Percentiles rank a stretch among this genome's conserved stretches.
phyloP scores from a whole-genome alignment of 1,140 invertebrate genomes.

The Ceratina australensis region DNA sequence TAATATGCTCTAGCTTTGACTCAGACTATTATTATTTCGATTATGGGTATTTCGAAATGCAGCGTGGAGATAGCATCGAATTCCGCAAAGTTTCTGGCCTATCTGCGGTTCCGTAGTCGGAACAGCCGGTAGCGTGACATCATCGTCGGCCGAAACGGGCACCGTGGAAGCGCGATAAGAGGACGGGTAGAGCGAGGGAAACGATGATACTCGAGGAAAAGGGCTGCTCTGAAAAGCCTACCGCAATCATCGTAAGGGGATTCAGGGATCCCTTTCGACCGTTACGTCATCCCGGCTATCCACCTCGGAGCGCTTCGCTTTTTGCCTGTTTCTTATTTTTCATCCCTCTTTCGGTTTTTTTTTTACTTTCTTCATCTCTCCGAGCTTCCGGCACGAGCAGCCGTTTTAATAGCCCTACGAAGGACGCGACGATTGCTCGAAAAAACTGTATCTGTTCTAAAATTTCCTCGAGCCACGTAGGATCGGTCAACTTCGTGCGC shows the following conservation, averaged over 20 bases:
- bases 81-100: constrained; percentile 34
- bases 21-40: constrained; percentile 23
- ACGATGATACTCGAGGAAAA: constrained; percentile 58
- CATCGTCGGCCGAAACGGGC: constrained; percentile 38
- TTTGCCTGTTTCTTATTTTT: constrained; percentile 25
- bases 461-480: constrained; percentile 38
- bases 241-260: constrained; percentile 69
- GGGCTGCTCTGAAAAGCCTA: constrained; percentile 58
- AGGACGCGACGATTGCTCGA: constrained; percentile 58
- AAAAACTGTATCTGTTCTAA: constrained; percentile 67
- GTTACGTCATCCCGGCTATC: constrained; percentile 47
- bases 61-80: constrained; percentile 11
- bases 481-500: constrained; percentile 64
- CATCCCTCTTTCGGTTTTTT: constrained; percentile 1
- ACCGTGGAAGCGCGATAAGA: constrained; percentile 54
- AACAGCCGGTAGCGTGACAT: constrained; percentile 34
- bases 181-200: constrained; percentile 35
- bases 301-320: constrained; percentile 29
- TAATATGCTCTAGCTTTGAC: background rate
- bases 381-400: constrained; percentile 34
- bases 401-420: constrained; percentile 67
- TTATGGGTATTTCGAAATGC: constrained; percentile 24
- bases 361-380: background rate
- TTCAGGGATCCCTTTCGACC: constrained; percentile 55
- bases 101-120: constrained; percentile 19